These are phyloP conservation scores for Gastrophryne carolinensis DNA, from an alignment of 2,797 vertebrate species.

Conservation along the genomic window DNA sequence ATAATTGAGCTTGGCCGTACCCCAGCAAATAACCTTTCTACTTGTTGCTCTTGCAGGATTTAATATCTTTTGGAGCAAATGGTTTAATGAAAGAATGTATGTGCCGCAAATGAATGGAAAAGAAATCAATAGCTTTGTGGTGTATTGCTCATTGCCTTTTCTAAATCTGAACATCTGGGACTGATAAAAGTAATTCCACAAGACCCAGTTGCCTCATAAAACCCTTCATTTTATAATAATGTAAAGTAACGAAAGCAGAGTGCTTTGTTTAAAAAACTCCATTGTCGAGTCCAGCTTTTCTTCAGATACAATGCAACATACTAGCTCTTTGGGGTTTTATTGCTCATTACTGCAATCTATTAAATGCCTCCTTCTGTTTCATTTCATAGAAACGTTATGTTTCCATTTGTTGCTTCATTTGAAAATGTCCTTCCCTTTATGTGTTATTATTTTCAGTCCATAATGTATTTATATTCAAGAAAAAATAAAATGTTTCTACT, in stretches of 20 bases:
- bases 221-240: constrained; percentile 46
- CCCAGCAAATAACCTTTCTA: constrained; percentile 5
- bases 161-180: constrained; percentile 41
- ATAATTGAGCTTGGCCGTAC: neutral
- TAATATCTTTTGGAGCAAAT: constrained; percentile 2
- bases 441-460: neutral
- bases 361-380: constrained; percentile 45
- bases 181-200: constrained; percentile 34
- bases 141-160: constrained; percentile 16
- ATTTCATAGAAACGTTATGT: constrained; percentile 17
- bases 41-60: constrained; percentile 10
- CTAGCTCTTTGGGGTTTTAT: constrained; percentile 33
- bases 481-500: no score
- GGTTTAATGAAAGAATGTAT: constrained; percentile 28
- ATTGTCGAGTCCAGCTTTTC: constrained; percentile 20
- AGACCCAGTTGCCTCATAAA: constrained; percentile 43
- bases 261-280: constrained; percentile 38
- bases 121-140: constrained; percentile 28
- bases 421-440: neutral
- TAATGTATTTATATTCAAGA: constrained; percentile 4
- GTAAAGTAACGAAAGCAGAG: constrained; percentile 31
- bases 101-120: constrained; percentile 13
- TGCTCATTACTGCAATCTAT: constrained; percentile 43
- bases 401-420: constrained; percentile 6
- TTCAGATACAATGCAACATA: neutral